These are phyloP conservation scores for Trissolcus japonicus DNA, from an alignment of 2,888 invertebrate genomes.

Conservation along the genomic window DNA sequence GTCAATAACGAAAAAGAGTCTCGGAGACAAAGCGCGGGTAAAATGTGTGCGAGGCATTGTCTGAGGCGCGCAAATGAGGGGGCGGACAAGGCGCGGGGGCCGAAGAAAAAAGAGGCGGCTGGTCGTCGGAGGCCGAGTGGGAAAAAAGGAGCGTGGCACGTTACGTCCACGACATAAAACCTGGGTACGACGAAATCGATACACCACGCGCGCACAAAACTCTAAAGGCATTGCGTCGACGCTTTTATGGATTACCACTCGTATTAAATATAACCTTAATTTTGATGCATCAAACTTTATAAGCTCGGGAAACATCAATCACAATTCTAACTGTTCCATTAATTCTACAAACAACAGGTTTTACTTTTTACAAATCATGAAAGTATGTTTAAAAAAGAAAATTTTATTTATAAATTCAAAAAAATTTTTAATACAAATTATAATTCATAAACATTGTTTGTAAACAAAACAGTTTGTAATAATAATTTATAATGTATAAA, in stretches of 20 bases:
- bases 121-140: slow-evolving; percentile 12
- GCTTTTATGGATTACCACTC: too few relatives aligned
- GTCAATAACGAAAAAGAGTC: slow-evolving; percentile 34
- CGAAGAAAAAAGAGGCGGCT: slow-evolving; percentile 36
- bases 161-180: slow-evolving; percentile 41
- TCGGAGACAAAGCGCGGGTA: slow-evolving; percentile 28
- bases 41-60: slow-evolving; percentile 44
- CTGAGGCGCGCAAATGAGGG: slow-evolving; percentile 43
- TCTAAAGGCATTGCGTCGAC: slow-evolving; percentile 29
- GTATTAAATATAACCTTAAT: too few relatives aligned
- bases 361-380: too few relatives aligned
- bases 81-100: slow-evolving; percentile 30
- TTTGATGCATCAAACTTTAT: too few relatives aligned
- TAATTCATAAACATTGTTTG: too few relatives aligned
- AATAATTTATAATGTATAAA: too few relatives aligned
- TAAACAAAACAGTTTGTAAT: too few relatives aligned
- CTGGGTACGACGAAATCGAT: slow-evolving; percentile 55
- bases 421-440: too few relatives aligned
- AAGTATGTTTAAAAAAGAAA: too few relatives aligned
- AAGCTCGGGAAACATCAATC: neutral
- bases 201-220: slow-evolving; percentile 53
- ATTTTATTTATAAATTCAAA: too few relatives aligned
- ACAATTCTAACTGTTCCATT: too few relatives aligned
- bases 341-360: too few relatives aligned
- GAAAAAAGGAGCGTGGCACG: slow-evolving; percentile 26